phyloP scores from a whole-genome alignment of 2,888 invertebrate genomes.

The Leucophora obtusa region DNA sequence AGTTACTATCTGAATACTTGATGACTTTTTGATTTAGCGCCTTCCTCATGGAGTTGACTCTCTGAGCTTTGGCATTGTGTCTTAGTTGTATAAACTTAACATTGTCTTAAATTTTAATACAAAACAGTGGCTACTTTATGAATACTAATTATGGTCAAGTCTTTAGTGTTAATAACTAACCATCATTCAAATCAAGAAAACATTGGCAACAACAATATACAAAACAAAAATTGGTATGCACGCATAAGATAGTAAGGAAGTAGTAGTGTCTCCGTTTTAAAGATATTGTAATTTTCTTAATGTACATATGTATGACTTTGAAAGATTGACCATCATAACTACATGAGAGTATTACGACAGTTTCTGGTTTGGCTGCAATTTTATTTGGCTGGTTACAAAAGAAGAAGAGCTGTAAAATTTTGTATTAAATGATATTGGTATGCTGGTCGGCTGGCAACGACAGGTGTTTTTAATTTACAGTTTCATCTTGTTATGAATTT shows the following conservation, averaged over 20 bases:
- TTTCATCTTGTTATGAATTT: constrained; percentile 53
- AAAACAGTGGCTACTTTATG: constrained; percentile 45
- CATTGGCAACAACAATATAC: background rate
- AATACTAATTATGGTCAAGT: constrained; percentile 63
- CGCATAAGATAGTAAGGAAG: background rate
- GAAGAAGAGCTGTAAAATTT: constrained; percentile 12
- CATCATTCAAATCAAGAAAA: constrained; percentile 41
- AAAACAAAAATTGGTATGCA: background rate
- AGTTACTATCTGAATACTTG: background rate
- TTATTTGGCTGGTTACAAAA: background rate
- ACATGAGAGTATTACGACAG: background rate
- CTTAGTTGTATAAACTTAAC: constrained; percentile 26
- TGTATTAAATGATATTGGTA: constrained; percentile 20
- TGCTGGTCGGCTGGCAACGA: constrained; percentile 30
- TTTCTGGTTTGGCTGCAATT: constrained; percentile 1
- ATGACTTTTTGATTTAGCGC: constrained; percentile 47
- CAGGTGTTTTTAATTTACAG: constrained; percentile 63
- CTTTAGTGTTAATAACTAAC: constrained; percentile 61
- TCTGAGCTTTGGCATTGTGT: constrained; percentile 10
- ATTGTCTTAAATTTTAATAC: constrained; percentile 32
- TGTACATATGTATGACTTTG: background rate
- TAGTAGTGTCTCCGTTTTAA: background rate
- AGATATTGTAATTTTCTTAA: background rate
- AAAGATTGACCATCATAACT: background rate
- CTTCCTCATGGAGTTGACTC: constrained; percentile 10